Percentiles rank a stretch among this genome's conserved stretches.
These are phyloP conservation scores for Coluber constrictor DNA, from an alignment of 2,797 vertebrate species.

Conservation along the genomic window DNA sequence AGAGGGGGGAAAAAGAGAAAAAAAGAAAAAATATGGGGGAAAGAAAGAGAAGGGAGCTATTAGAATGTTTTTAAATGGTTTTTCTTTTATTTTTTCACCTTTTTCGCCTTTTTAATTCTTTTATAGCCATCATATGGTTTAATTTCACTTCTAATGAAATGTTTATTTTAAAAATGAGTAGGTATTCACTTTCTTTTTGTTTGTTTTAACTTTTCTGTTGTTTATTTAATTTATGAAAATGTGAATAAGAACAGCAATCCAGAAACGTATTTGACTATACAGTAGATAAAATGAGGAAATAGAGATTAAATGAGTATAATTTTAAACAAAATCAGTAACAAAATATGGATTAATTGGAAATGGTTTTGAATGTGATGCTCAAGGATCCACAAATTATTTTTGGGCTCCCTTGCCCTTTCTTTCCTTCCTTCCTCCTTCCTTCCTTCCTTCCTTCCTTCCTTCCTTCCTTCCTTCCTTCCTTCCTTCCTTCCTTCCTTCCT, in stretches of 20 bases:
- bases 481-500: no score
- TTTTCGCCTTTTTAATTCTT: neutral
- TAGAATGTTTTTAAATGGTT: neutral
- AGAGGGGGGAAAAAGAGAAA: neutral
- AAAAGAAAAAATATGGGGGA: neutral
- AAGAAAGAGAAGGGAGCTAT: neutral
- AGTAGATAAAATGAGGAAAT: constrained; percentile 33
- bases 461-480: no score
- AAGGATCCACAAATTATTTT: neutral
- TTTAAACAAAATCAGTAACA: neutral
- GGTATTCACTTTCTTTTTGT: neutral
- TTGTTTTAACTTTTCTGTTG: neutral
- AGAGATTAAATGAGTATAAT: constrained; percentile 27
- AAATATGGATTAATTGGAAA: neutral
- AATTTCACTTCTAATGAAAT: neutral
- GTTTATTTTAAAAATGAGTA: neutral
- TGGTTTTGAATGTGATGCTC: neutral
- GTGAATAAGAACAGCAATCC: constrained; percentile 30
- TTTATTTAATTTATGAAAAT: neutral
- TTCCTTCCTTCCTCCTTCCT: no score
- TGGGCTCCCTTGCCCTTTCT: neutral
- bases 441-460: no score
- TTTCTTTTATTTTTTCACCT: neutral
- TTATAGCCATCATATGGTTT: neutral
- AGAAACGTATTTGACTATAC: constrained; percentile 39